These are phyloP conservation scores for Phycodurus eques DNA, from an alignment of 2,113 vertebrate genomes.

Conservation along the genomic window DNA sequence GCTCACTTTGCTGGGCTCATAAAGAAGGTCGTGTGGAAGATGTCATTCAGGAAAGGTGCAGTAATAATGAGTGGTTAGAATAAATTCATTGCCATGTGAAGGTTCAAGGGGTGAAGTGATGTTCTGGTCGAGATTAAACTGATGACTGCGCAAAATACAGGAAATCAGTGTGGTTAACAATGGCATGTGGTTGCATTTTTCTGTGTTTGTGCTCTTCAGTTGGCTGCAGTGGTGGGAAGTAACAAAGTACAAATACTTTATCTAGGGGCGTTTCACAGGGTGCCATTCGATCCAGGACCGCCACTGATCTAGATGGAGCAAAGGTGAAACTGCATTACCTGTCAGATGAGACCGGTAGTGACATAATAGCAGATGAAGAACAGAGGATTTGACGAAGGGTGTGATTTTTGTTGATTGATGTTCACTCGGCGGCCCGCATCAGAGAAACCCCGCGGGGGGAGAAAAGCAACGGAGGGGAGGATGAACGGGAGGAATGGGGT, in stretches of 20 bases:
- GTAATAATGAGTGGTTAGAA: slow-evolving; percentile 13
- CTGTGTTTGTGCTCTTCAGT: not conserved
- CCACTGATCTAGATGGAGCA: not conserved
- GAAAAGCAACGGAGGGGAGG: not conserved
- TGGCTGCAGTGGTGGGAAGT: not conserved
- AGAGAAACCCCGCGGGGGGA: slow-evolving; percentile 30
- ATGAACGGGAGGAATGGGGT: not conserved
- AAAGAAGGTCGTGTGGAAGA: slow-evolving; percentile 9
- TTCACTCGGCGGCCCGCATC: slow-evolving; percentile 65
- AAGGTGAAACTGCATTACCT: slow-evolving; percentile 3
- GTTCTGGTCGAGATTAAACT: not conserved
- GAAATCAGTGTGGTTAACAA: not conserved
- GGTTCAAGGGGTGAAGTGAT: slow-evolving; percentile 10
- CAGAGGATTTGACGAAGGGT: slow-evolving; percentile 2
- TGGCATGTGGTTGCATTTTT: slow-evolving; percentile 13
- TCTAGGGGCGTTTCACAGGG: too few relatives aligned
- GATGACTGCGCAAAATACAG: not conserved
- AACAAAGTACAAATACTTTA: not conserved
- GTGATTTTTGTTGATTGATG: slow-evolving; percentile 24
- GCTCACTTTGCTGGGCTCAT: too few relatives aligned
- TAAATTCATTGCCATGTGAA: not conserved
- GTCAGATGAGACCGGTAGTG: slow-evolving; percentile 4
- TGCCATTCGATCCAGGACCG: too few relatives aligned
- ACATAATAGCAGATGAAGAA: slow-evolving; percentile 31
- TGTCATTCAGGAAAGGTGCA: slow-evolving; percentile 18